phyloP scores from a whole-genome alignment of 1,140 invertebrate species.

The Heterodera schachtii region DNA sequence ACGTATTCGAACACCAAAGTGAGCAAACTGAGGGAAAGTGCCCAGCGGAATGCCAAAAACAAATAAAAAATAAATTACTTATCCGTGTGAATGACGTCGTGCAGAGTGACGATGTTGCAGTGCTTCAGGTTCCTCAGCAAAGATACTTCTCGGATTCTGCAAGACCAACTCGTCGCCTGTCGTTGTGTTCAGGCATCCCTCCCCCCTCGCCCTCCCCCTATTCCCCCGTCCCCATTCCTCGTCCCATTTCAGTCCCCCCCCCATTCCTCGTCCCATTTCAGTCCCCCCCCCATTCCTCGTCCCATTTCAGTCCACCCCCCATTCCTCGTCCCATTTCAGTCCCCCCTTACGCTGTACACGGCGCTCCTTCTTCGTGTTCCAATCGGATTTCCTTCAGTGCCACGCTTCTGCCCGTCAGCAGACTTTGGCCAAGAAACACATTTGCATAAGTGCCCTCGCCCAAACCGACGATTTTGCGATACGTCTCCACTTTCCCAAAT shows the following conservation, averaged over 20 bases:
- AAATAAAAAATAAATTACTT: not conserved
- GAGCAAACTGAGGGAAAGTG: slow-evolving; percentile 67
- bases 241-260: too few relatives aligned
- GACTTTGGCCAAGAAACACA: slow-evolving; percentile 73
- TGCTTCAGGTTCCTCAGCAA: slow-evolving; percentile 70
- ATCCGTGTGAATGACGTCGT: slow-evolving; percentile 77
- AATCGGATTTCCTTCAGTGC: slow-evolving; percentile 77
- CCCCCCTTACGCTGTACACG: slow-evolving; percentile 72
- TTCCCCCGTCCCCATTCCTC: too few relatives aligned
- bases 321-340: too few relatives aligned
- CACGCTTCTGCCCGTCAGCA: slow-evolving; percentile 74
- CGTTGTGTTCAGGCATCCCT: not conserved
- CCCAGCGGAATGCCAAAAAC: too few relatives aligned
- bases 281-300: too few relatives aligned
- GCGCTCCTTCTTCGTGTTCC: slow-evolving; percentile 77
- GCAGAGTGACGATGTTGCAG: slow-evolving; percentile 74
- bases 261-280: too few relatives aligned
- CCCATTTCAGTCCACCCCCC: too few relatives aligned
- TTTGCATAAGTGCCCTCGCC: slow-evolving; percentile 76
- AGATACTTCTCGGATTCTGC: slow-evolving; percentile 73
- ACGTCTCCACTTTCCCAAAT: slow-evolving; percentile 77
- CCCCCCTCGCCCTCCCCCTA: too few relatives aligned
- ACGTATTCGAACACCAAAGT: slow-evolving; percentile 70
- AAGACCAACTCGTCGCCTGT: not conserved
- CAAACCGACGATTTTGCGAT: slow-evolving; percentile 73